phyloP scores from a whole-genome alignment of 1,140 invertebrate genomes.

The Lepidurus apus region DNA sequence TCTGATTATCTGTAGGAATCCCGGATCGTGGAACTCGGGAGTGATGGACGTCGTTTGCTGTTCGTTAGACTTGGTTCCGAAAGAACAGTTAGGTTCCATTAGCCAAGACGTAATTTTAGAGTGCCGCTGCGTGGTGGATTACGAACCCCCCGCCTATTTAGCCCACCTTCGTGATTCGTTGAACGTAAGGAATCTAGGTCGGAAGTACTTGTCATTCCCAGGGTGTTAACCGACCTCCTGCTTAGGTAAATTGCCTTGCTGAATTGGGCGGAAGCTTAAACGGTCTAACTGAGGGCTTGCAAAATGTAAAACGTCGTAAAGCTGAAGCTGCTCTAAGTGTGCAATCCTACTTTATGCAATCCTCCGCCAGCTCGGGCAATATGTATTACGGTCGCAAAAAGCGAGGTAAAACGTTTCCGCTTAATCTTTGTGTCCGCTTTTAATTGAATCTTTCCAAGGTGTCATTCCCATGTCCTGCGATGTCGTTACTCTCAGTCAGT shows the following conservation, averaged over 20 bases:
- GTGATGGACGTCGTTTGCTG: constrained; percentile 29
- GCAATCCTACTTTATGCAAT: not conserved
- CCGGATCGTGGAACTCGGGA: constrained; percentile 17
- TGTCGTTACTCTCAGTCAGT: not conserved
- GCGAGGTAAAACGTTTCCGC: not conserved
- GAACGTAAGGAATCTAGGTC: constrained; percentile 24
- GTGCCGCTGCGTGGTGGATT: constrained; percentile 23
- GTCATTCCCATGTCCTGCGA: constrained; percentile 25
- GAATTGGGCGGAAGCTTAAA: not conserved
- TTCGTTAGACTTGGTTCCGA: constrained; percentile 23
- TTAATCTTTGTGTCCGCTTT: not conserved
- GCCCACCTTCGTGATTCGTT: constrained; percentile 16
- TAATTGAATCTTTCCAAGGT: not conserved
- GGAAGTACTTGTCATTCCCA: not conserved
- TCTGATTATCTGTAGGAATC: not conserved
- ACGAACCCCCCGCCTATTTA: constrained; percentile 20
- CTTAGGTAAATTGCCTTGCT: constrained; percentile 24
- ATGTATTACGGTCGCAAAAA: not conserved
- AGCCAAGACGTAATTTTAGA: constrained; percentile 30
- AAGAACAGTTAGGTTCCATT: constrained; percentile 7
- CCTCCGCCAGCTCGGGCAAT: not conserved
- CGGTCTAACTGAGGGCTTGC: not conserved
- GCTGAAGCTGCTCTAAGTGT: constrained; percentile 27
- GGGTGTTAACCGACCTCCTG: constrained; percentile 3
- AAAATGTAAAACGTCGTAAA: constrained; percentile 18